Conservation (phyloP, 2,888 invertebrate species). For the Leptogaster cylindrica region DNA sequence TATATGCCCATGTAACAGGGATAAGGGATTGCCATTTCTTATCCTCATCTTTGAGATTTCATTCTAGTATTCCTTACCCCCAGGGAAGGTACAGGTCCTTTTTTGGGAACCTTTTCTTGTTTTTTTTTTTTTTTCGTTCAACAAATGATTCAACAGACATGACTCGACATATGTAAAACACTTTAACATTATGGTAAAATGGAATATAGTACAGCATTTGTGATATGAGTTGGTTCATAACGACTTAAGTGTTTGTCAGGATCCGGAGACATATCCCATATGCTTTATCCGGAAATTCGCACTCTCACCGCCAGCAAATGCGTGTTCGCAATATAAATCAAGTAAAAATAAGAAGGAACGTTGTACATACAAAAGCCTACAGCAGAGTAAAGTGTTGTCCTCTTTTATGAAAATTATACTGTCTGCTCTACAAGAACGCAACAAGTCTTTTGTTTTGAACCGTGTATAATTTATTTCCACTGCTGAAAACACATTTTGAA, state of each 20-base stretch:
- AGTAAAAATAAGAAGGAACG: neutral
- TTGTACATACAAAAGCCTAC: neutral
- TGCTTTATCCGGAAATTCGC: neutral
- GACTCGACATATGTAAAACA: slow-evolving; percentile 42
- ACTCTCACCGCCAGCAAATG: neutral
- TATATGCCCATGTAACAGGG: slow-evolving; percentile 12
- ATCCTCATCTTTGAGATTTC: slow-evolving; percentile 30
- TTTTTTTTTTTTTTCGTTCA: slow-evolving; percentile 25
- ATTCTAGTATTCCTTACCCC: slow-evolving; percentile 1
- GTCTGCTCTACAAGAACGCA: slow-evolving; percentile 12
- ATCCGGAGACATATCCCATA: neutral
- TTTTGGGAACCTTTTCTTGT: no score
- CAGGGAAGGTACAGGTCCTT: slow-evolving; percentile 15
- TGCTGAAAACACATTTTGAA: slow-evolving; percentile 7
- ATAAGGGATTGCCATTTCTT: slow-evolving; percentile 30
- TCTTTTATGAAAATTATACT: slow-evolving; percentile 9
- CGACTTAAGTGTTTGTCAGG: neutral
- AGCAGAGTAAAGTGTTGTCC: slow-evolving; percentile 7
- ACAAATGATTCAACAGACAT: slow-evolving; percentile 40
- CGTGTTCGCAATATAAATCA: neutral
- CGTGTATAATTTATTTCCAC: neutral
- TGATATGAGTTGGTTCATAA: slow-evolving; percentile 20
- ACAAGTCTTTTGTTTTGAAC: slow-evolving; percentile 28
- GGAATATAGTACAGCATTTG: slow-evolving; percentile 35
- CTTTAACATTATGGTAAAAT: slow-evolving; percentile 39